Percentiles rank a stretch among this genome's conserved stretches.
These are phyloP conservation scores for Strigamia maritima DNA, from an alignment of 2,888 invertebrate genomes.

Conservation along the genomic window DNA sequence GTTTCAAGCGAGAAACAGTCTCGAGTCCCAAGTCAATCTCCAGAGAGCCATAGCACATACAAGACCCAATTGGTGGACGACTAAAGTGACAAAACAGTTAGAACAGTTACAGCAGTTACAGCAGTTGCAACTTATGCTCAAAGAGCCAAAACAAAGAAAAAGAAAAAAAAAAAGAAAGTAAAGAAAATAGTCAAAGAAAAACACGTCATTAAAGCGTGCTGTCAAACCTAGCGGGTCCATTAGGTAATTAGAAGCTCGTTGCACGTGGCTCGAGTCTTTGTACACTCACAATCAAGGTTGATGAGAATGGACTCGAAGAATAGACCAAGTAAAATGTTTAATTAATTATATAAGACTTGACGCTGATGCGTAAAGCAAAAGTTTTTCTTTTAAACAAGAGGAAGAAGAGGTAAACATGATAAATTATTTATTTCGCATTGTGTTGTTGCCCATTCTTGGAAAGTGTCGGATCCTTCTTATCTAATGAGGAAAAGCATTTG, in stretches of 20 bases:
- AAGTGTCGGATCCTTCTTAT: constrained; percentile 5
- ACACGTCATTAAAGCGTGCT: constrained; percentile 28
- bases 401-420: neutral
- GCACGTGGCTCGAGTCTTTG: neutral
- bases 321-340: constrained; percentile 18
- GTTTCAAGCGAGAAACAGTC: neutral
- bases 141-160: neutral
- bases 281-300: constrained; percentile 8
- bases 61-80: constrained; percentile 24
- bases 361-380: neutral
- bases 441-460: neutral
- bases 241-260: constrained; percentile 28
- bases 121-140: neutral
- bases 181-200: neutral
- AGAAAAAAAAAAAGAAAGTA: neutral
- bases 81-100: constrained; percentile 27
- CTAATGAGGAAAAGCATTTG: constrained; percentile 21
- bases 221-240: constrained; percentile 25
- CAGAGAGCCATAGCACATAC: constrained; percentile 5
- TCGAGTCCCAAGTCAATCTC: constrained; percentile 5
- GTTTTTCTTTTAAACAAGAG: neutral
- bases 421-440: constrained; percentile 2
- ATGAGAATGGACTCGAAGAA: constrained; percentile 20
- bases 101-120: neutral
- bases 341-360: constrained; percentile 1